Base-by-base conservation (phyloP, 1,140 invertebrate genomes). In the Aphis gossypii region DNA sequence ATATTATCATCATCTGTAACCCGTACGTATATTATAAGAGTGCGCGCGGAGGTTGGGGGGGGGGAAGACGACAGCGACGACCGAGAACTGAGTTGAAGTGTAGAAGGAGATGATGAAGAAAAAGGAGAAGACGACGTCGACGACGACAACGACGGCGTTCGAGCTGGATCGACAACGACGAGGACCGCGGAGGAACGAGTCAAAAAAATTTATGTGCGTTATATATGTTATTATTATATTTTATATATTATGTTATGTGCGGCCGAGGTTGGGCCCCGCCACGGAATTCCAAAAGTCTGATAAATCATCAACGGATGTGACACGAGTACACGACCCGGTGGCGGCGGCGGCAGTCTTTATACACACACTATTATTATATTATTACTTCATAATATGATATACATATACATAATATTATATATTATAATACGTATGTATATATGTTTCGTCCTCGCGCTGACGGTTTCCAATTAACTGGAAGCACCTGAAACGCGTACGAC, bases 261-360 rank as follows among this genome's bases (percentile, higher is more conserved):
- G 56, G 90, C 46, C 91, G 60, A 92, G 91, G 91, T 84, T 92
- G 91, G 91, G 76, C 76, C 76, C 46, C 76, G 46, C 91, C 76
- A 92, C 91, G 76, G 76, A 83, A 92, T 92, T 92, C 91, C 91
- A 92, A 92, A 92, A 92, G 91, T 92, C 91, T 92, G 91, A 92
- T 92, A 92, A 92, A 92, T 92, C 91, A 92, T 92, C 91, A 92
- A 92, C 91, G 91, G 91, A 92, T 92, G 91, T 83, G 91, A 92
- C 91, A 56, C 51, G 51, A 92, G 46, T 46, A 92, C 91, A 56
- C 51, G 51, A 92, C 76, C 68, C 68, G 76, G 91, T 54, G 87
- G 68, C 60, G 56, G 89, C 41, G 41, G 56, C 56, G 60, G 30
- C 30, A 30, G 68, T 92, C 90, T 83, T 92, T 92, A 83, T 35